Base-by-base conservation (phyloP, 1,140 invertebrate genomes). In the Drosophila aff. region DNA sequence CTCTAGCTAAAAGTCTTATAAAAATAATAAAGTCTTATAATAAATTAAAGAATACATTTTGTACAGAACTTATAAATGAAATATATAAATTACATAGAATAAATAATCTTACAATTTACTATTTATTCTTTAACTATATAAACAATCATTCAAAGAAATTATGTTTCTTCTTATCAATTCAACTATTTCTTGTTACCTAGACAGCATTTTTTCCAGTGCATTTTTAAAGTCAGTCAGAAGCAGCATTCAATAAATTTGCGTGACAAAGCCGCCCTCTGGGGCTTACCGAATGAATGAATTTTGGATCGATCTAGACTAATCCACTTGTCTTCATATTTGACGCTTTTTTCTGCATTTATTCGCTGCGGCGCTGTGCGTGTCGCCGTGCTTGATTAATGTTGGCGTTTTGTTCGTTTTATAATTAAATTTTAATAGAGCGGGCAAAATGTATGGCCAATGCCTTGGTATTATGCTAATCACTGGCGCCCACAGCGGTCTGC, bases 181-280 rank as follows among this genome's bases (percentile, higher is more conserved):
- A 5, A 9, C 7, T 21, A 15, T 21, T 15, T 21, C 13, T 21
- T 5, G 5, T 3, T 9, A 23, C 5, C 3, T 36, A 15, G 1
- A 2, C 18, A 16, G 8, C 33, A 55, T 55, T 55, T 55, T 13
- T 36, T 18, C 16, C 50, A 26, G 33, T 57, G 53, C 15, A 57
- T n/a, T 26, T 57, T 58, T 8, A 58, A 41, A 58, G 16, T 15
- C 23, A 43, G 46, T 60, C 58, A 63, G 46, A 52, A 79, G 74
- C 82, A 33, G 40, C 49, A 73, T 55, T 43, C 33, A 64, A 26
- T 31, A 84, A 79, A 90, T 87, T 90, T 87, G 85, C 81, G 85
- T 87, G 77, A 89, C 83, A 87, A 87, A 75, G 75, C 67, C 82
- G 61, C 75, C 76, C 64, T 74, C 79, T 66, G 49, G 63, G 82